Percentiles rank a stretch among this genome's conserved stretches.
Conservation (phyloP, 2,888 invertebrate species). For the Linyphia triangularis region DNA sequence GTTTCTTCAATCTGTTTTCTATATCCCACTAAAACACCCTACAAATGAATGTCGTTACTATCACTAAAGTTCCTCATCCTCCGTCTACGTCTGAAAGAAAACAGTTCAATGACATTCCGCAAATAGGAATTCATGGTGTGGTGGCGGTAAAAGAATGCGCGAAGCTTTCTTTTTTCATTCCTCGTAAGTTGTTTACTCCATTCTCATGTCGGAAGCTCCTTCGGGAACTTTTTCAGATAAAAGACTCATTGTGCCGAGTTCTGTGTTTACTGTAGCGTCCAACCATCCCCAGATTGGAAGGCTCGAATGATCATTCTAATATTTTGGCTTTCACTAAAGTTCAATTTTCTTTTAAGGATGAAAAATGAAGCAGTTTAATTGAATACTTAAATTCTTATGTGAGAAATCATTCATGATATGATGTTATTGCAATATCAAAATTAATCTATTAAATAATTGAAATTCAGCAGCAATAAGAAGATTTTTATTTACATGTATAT, state of each 20-base stretch:
- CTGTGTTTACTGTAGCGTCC: slow-evolving; percentile 27
- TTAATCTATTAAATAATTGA: too few species aligned
- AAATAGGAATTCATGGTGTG: slow-evolving; percentile 49
- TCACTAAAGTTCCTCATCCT: too few species aligned
- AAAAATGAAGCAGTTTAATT: too few species aligned
- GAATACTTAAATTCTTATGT: too few species aligned
- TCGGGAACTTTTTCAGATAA: slow-evolving; percentile 34
- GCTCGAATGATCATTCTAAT: not conserved
- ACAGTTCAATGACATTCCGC: slow-evolving; percentile 34
- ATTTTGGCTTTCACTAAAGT: not conserved
- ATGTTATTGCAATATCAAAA: too few species aligned
- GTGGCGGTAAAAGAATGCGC: slow-evolving; percentile 20
- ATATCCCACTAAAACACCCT: too few species aligned
- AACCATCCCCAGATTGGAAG: not conserved
- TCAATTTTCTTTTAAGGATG: too few species aligned
- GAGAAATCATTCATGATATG: too few species aligned
- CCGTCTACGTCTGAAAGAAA: not conserved
- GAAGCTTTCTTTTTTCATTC: not conserved
- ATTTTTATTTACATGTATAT: too few species aligned
- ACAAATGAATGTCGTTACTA: too few species aligned
- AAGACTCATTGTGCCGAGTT: slow-evolving; percentile 47
- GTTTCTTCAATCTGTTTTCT: too few species aligned
- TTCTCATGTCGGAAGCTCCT: slow-evolving; percentile 40
- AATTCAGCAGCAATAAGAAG: too few species aligned
- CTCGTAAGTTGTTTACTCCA: slow-evolving; percentile 46